Base-by-base conservation (phyloP, 2,888 invertebrate species). In the Drosophila quinaria region DNA sequence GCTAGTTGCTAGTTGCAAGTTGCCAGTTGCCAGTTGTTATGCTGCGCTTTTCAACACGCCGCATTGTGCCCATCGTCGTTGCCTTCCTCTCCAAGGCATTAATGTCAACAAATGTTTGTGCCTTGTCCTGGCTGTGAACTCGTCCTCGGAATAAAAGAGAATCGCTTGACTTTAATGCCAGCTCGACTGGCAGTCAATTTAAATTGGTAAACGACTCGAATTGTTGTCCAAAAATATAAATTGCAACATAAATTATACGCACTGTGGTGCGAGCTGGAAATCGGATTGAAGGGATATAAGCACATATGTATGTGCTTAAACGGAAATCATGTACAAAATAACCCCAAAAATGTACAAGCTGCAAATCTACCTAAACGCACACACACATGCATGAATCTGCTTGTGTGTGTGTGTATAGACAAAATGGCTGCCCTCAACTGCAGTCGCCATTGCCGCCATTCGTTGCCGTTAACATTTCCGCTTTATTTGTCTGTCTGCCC, bases 391-490 rank as follows among this genome's bases (percentile, higher is more conserved):
- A 9, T 33, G 31, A 4, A 22, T 22, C 4, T 22, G 22, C 22
- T 22, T 15, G 33, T 17, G 15, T 44, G 33, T 46, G n/a, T 35
- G 35, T 46, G 35, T 56, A 4, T 44, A 11, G 52, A 67, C 71
- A 78, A 80, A 78, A 78, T 80, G 77, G 76, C 80, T 71, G 76
- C 76, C 79, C 52, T 62, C 61, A 61, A 61, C 63, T 69, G 69
- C 74, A 78, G 74, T 65, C 65, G 62, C 59, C 65, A 56, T 41
- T 49, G 79, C 84, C 87, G 78, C 87, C 87, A 89, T 83, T 84
- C 79, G 89, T 87, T 85, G 81, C 81, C 80, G 89, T 89, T 87
- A 87, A 89, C 85, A 85, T 85, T 89, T 85, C 85, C 85, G 85
- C 79, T 85, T 84, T 89, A 87, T 82, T 74, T 88, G 78, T 84